phyloP scores from a whole-genome alignment of 2,888 invertebrate species.

The Sympetrum striolatum region DNA sequence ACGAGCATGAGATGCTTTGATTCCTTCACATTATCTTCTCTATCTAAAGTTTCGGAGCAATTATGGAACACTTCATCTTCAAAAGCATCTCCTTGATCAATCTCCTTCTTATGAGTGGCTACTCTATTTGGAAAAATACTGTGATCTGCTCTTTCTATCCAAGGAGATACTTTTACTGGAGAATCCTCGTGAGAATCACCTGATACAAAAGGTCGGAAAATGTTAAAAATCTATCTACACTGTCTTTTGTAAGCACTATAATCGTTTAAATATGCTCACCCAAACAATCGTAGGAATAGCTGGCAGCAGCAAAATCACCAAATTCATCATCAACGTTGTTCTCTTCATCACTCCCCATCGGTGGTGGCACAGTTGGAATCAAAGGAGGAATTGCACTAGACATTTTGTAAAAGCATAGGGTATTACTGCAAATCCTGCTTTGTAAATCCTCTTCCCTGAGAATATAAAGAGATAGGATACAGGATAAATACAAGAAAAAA shows the following conservation, averaged over 20 bases:
- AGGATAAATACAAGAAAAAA: background rate
- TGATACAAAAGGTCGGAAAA: background rate
- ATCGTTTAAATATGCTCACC: conserved; percentile 5
- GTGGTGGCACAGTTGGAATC: conserved; percentile 72
- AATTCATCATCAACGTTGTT: conserved; percentile 63
- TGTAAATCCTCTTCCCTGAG: background rate
- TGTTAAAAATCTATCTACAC: too few relatives aligned
- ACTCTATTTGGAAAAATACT: background rate
- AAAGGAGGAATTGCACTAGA: conserved; percentile 64
- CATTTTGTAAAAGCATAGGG: conserved; percentile 46
- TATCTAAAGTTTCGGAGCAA: background rate
- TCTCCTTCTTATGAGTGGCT: background rate
- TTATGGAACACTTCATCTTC: conserved; percentile 21
- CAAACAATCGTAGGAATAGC: conserved; percentile 56
- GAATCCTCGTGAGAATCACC: conserved; percentile 2
- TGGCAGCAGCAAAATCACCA: conserved; percentile 52
- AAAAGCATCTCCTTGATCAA: background rate
- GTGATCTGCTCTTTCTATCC: conserved; percentile 1
- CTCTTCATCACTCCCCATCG: conserved; percentile 65
- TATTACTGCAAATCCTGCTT: background rate
- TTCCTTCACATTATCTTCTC: background rate
- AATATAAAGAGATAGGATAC: background rate
- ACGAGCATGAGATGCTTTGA: background rate
- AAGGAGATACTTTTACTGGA: conserved; percentile 4
- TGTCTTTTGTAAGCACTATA: background rate